Conservation (phyloP, 2,888 invertebrate species). For the Drosophila nigritarsus region DNA sequence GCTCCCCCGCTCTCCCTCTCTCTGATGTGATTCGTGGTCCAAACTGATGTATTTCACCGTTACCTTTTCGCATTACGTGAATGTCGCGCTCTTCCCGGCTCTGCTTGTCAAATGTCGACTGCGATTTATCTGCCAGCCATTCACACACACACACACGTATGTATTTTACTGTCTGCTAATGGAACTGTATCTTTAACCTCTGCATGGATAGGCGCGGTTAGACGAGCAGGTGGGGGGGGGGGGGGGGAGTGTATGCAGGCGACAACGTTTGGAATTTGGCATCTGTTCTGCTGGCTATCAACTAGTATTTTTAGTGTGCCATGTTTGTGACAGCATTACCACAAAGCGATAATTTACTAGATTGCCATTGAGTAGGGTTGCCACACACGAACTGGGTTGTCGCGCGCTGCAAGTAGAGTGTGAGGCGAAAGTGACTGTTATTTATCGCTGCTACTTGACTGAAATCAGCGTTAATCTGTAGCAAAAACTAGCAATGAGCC, state of each 20-base stretch:
- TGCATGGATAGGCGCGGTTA: neutral
- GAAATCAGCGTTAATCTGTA: conserved; percentile 10
- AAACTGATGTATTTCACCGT: conserved; percentile 74
- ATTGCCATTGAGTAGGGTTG: conserved; percentile 54
- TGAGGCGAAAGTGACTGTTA: conserved; percentile 12
- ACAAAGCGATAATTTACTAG: conserved; percentile 44
- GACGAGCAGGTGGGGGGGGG: neutral
- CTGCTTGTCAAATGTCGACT: conserved; percentile 66
- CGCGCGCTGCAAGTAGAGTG: conserved; percentile 17
- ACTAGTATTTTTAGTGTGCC: conserved; percentile 35
- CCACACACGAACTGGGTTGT: conserved; percentile 21
- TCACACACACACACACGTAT: conserved; percentile 51
- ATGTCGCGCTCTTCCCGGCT: conserved; percentile 54
- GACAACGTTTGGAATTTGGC: neutral
- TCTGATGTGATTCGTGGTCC: conserved; percentile 23
- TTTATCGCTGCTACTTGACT: conserved; percentile 41
- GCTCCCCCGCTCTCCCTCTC: neutral
- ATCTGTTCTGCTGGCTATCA: conserved; percentile 26
- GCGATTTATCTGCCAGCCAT: conserved; percentile 74
- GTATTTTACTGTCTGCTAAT: conserved; percentile 74
- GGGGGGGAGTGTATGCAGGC: no score
- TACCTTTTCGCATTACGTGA: conserved; percentile 73
- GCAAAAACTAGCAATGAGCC: neutral
- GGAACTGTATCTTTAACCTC: conserved; percentile 39
- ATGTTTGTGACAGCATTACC: conserved; percentile 36